Evolutionary conservation across 2,888 invertebrate species (phyloP).

Genomic region (Galeruca laticollis): DNA sequence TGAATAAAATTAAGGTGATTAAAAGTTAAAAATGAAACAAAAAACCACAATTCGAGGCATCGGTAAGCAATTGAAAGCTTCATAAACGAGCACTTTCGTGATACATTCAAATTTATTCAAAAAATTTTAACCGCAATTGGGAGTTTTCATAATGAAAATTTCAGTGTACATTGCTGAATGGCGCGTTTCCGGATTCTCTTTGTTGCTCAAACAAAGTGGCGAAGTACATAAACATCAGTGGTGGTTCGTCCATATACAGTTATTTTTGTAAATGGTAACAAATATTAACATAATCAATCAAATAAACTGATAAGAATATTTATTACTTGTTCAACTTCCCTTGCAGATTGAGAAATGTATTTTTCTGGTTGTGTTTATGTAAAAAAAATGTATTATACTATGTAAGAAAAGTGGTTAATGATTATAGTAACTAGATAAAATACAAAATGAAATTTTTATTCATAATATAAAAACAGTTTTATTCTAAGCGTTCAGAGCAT

Average conservation of each 20-base stretch:
- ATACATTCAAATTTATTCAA: slow-evolving; percentile 45
- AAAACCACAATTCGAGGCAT: background rate
- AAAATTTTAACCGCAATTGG: slow-evolving; percentile 38
- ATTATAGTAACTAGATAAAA: no score
- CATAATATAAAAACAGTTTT: no score
- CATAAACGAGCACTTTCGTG: slow-evolving; percentile 15
- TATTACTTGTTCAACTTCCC: no score
- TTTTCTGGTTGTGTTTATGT: no score
- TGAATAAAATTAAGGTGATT: slow-evolving; percentile 12
- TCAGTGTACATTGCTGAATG: slow-evolving; percentile 20
- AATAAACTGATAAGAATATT: no score
- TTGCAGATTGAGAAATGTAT: no score
- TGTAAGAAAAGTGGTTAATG: no score
- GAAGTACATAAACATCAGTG: slow-evolving; percentile 8
- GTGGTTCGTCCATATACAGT: background rate
- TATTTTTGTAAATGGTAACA: background rate
- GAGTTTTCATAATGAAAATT: slow-evolving; percentile 36
- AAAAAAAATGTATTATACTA: no score
- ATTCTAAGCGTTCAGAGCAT: no score
- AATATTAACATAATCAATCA: no score
- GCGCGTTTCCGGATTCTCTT: background rate
- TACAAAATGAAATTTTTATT: no score
- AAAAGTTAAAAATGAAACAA: slow-evolving; percentile 1
- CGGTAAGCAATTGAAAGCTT: slow-evolving; percentile 13
- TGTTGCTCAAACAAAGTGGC: slow-evolving; percentile 15